A percentile compares a stretch with the other conserved stretches of the same genome.
These are phyloP conservation scores for Eospalax fontanierii DNA, from an alignment of 2,797 vertebrate species.

Conservation along the genomic window DNA sequence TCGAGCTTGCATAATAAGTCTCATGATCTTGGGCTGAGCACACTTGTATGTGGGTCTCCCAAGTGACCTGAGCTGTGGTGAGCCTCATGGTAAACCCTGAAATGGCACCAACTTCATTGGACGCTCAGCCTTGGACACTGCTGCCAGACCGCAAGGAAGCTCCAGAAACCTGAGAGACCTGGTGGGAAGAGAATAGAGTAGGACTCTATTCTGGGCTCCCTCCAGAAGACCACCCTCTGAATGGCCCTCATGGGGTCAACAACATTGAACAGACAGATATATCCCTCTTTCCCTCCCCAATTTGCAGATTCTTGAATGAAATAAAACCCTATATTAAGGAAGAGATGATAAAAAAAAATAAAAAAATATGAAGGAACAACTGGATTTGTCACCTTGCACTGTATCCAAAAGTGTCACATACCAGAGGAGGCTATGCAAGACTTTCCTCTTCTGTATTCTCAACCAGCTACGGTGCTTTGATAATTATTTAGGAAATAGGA, in stretches of 20 bases:
- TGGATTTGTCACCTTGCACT: background rate
- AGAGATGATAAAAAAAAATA: background rate
- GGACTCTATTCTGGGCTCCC: background rate
- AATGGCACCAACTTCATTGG: background rate
- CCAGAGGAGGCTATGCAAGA: background rate
- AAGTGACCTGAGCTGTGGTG: background rate
- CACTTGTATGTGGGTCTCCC: too few relatives aligned
- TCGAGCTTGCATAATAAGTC: too few relatives aligned
- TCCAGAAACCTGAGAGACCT: rapidly evolving
- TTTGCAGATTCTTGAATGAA: background rate
- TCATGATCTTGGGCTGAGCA: too few relatives aligned
- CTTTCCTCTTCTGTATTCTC: background rate
- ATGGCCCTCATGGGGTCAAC: background rate
- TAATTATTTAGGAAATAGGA: background rate
- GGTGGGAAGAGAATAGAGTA: background rate
- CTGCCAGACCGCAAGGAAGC: background rate
- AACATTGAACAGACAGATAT: background rate
- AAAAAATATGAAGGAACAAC: background rate
- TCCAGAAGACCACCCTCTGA: background rate
- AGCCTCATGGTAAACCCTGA: background rate
- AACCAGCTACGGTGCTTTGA: background rate
- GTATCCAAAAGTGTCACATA: background rate
- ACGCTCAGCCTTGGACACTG: background rate
- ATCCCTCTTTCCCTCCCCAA: background rate
- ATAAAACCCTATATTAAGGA: background rate